Evolutionary conservation across 1,140 invertebrate genomes (phyloP).

Genomic region (Euwallacea fornicatus): DNA sequence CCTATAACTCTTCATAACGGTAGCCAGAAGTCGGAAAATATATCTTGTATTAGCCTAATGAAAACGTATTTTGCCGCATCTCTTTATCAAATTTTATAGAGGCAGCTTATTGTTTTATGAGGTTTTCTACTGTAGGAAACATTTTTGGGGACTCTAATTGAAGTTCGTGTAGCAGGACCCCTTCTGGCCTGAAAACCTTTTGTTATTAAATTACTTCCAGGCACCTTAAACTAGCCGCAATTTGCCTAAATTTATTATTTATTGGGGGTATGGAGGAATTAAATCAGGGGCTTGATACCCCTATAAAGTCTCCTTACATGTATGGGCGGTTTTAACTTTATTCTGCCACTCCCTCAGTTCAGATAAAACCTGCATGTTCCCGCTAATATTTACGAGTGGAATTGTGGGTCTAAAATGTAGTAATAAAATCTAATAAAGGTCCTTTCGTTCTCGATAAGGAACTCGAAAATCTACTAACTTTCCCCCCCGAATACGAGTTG

Average conservation of each 20-base stretch:
- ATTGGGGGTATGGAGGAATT: neutral
- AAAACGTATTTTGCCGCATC: slow-evolving; percentile 34
- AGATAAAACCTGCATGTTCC: slow-evolving; percentile 2
- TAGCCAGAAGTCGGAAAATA: slow-evolving; percentile 22
- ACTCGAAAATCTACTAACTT: slow-evolving; percentile 12
- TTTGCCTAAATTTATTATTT: slow-evolving; percentile 13
- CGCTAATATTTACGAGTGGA: neutral
- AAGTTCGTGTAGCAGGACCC: neutral
- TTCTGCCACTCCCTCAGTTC: neutral
- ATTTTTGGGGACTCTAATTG: too few species aligned
- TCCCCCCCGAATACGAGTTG: slow-evolving; percentile 6
- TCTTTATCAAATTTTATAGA: slow-evolving; percentile 17
- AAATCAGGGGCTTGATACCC: slow-evolving; percentile 1
- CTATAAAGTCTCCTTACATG: neutral
- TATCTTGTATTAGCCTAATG: slow-evolving; percentile 31
- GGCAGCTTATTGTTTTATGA: slow-evolving; percentile 18
- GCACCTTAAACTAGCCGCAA: neutral
- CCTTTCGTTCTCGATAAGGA: neutral
- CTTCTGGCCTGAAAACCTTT: slow-evolving; percentile 9
- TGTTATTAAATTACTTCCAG: slow-evolving; percentile 10
- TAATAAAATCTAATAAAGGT: neutral
- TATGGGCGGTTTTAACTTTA: neutral
- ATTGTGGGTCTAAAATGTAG: neutral
- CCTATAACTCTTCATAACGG: slow-evolving; percentile 32
- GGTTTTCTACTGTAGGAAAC: neutral